Evolutionary conservation across 1,140 invertebrate genomes (phyloP), one percentile per base, ranked within the genome.

Genomic region (Diachasma alloeum): DNA sequence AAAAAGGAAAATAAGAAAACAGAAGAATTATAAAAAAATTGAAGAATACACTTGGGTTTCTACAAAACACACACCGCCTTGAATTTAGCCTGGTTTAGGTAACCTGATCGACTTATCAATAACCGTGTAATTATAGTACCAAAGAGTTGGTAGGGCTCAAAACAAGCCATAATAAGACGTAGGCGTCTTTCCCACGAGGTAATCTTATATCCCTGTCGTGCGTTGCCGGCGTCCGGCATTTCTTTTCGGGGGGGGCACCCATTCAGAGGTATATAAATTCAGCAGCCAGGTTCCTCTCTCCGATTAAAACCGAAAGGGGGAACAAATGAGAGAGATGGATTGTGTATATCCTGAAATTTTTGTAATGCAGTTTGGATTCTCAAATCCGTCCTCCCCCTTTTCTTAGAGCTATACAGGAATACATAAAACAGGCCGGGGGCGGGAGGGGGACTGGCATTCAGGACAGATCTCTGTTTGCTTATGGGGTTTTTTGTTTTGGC

Each of bases 71-170:
- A 68, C 2, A 68, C 66, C 66, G 66, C 66, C 66, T 39, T 4
- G 31, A 36, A 37, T 68, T 68, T 37, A 13, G 31, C n/a, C 31
- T 68, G 31, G 44, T 59, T 59, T 59, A 24, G 83, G 88, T 88
- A 90, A 90, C 88, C 84, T 84, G 88, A 89, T 90, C 88, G 83
- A 90, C 87, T 90, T 89, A 90, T 90, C 88, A 90, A 90, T 90
- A 89, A 89, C 83, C 87, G 85, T 84, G 87, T 89, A 90, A 90
- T 90, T 90, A 90, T 86, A 86, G 86, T 86, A 88, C 85, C 83
- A 89, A 90, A 89, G 88, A 90, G 88, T 89, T 89, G 87, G 82
- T 84, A 84, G 84, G 81, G 85, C 85, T 87, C 87, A 89, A 90
- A 90, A 90, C 88, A 90, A 89, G 87, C 87, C 86, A 88, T 89